Evolutionary conservation across 1,140 invertebrate species (phyloP).

Genomic region (Carposina sasakii): DNA sequence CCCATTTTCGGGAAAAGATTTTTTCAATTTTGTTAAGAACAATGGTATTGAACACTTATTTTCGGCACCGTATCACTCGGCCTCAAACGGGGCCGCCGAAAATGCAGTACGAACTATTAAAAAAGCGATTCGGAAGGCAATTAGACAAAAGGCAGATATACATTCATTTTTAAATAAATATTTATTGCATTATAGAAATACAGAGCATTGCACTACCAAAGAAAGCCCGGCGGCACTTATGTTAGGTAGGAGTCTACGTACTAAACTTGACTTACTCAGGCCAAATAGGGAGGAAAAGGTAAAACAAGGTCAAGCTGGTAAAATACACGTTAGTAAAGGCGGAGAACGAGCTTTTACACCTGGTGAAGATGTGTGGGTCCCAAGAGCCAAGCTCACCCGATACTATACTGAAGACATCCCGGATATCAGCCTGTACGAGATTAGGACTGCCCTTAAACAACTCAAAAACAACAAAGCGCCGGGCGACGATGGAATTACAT

Average conservation of each 20-base stretch:
- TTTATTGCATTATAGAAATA: slow-evolving; percentile 3
- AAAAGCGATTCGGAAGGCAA: background rate
- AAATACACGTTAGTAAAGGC: background rate
- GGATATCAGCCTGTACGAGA: no score
- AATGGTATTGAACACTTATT: slow-evolving; percentile 1
- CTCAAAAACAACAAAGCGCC: no score
- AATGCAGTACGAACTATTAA: background rate
- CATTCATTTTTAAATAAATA: background rate
- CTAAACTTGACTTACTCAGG: background rate
- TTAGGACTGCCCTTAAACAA: no score
- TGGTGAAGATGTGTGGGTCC: background rate
- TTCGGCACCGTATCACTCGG: no score
- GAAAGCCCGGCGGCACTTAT: background rate
- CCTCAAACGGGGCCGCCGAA: background rate
- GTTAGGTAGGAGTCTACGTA: background rate
- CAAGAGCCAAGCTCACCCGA: no score
- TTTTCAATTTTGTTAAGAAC: background rate
- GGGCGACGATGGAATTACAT: no score
- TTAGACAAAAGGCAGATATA: background rate
- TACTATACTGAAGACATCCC: no score
- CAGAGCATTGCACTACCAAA: background rate
- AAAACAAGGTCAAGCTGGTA: background rate
- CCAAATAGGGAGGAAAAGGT: background rate
- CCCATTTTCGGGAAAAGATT: no score
- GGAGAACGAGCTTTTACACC: background rate